These are phyloP conservation scores for Ecliptopera silaceata DNA, from an alignment of 2,888 invertebrate genomes.

Conservation along the genomic window DNA sequence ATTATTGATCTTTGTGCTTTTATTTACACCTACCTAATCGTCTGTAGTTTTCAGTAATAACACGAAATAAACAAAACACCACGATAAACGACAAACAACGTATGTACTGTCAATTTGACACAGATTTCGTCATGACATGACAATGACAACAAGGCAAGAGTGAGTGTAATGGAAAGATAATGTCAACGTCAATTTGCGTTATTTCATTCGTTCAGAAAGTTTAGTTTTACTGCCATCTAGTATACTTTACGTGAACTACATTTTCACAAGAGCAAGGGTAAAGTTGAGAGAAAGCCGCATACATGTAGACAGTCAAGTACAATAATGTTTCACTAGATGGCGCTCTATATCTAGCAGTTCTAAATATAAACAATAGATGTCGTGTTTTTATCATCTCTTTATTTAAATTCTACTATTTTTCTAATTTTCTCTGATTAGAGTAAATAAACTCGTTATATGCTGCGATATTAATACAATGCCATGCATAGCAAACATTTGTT, in stretches of 20 bases:
- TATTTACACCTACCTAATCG: no score
- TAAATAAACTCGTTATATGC: no score
- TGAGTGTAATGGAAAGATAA: neutral
- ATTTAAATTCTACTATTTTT: no score
- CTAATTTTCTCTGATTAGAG: no score
- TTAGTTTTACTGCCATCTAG: conserved; percentile 16
- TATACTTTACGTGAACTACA: neutral
- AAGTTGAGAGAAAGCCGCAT: neutral
- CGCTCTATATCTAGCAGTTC: conserved; percentile 5
- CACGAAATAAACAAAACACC: neutral
- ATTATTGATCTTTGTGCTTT: neutral
- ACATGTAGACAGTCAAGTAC: neutral
- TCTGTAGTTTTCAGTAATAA: neutral
- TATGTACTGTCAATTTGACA: no score
- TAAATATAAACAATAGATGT: neutral
- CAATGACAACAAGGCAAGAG: neutral
- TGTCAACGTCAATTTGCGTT: neutral
- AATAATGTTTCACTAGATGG: conserved; percentile 13
- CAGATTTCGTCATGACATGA: neutral
- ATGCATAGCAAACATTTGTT: no score
- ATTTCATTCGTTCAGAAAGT: neutral
- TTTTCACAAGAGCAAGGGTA: neutral
- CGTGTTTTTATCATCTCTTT: neutral
- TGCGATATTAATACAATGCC: no score
- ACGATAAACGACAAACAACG: no score